Percentiles rank a stretch among this genome's conserved stretches.
phyloP scores from a whole-genome alignment of 37 sponge, comb jelly and placozoan species.

The Axinella damicornis region DNA sequence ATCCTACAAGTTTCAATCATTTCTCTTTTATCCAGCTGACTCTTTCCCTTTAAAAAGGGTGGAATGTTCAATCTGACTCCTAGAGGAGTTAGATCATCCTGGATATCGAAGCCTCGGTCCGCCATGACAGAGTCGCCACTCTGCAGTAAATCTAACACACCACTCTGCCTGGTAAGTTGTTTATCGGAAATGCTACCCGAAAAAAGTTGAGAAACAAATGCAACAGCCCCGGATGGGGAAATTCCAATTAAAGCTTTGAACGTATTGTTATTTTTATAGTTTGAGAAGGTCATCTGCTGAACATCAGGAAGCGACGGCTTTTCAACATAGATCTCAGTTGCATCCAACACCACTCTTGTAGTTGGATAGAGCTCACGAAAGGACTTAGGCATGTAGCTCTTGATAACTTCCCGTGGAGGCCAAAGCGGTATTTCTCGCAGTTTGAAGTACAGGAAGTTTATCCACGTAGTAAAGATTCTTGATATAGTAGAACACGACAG shows the following conservation, averaged over 20 bases:
- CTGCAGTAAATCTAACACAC: constrained; percentile 50
- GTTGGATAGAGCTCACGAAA: too few species aligned
- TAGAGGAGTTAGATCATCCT: constrained; percentile 71
- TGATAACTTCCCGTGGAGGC: constrained; percentile 41
- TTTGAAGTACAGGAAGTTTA: constrained; percentile 6
- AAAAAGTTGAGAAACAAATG: too few species aligned
- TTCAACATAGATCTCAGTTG: too few species aligned
- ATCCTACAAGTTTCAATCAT: constrained; percentile 48
- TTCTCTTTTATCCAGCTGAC: constrained; percentile 38
- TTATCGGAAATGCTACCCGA: constrained; percentile 60
- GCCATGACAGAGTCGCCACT: constrained; percentile 64
- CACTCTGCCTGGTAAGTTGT: constrained; percentile 47
- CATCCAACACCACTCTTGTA: too few species aligned
- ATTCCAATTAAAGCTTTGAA: too few species aligned
- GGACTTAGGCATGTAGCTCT: too few species aligned
- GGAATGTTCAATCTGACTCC: constrained; percentile 71
- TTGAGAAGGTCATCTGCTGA: too few species aligned
- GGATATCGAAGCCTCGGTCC: constrained; percentile 74
- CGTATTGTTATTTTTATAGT: too few species aligned
- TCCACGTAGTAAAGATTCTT: constrained; percentile 51
- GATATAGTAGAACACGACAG: too few species aligned
- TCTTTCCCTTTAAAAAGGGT: constrained; percentile 59
- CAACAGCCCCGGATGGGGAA: too few species aligned
- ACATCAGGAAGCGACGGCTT: too few species aligned
- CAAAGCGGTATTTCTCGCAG: constrained; percentile 31